Conservation (phyloP, 2,888 invertebrate species). For the Machimus atricapillus region DNA sequence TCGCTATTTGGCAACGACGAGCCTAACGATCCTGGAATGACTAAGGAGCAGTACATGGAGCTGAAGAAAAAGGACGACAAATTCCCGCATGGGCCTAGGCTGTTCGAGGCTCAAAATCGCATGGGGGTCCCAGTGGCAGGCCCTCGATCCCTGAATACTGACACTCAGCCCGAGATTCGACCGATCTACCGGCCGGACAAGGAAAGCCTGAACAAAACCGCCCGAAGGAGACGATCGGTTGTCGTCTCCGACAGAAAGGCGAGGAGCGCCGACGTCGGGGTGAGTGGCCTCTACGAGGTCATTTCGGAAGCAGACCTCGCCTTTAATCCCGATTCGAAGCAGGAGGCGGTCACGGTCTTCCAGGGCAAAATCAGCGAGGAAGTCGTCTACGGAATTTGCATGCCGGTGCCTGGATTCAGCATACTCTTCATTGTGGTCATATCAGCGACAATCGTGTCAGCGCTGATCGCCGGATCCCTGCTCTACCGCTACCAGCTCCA, state of each 20-base stretch:
- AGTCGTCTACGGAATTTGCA: slow-evolving; percentile 89
- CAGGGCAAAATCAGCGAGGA: slow-evolving; percentile 88
- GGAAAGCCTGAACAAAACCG: slow-evolving; percentile 41
- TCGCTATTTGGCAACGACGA: slow-evolving; percentile 58
- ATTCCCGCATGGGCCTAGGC: slow-evolving; percentile 78
- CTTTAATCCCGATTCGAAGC: slow-evolving; percentile 81
- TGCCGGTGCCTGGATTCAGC: slow-evolving; percentile 89
- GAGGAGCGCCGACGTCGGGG: slow-evolving; percentile 86
- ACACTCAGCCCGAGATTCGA: slow-evolving; percentile 54
- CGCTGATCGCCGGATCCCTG: slow-evolving; percentile 82
- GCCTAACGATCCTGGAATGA: slow-evolving; percentile 46
- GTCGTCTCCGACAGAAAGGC: slow-evolving; percentile 75
- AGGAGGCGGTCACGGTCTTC: slow-evolving; percentile 85
- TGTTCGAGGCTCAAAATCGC: slow-evolving; percentile 65
- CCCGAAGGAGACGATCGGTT: slow-evolving; percentile 70
- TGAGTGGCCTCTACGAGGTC: slow-evolving; percentile 88
- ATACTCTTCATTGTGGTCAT: slow-evolving; percentile 87
- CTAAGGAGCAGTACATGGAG: slow-evolving; percentile 60
- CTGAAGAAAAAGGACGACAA: slow-evolving; percentile 66
- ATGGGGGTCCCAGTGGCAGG: slow-evolving; percentile 67
- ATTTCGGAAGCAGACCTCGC: slow-evolving; percentile 91
- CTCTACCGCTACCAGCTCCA: slow-evolving; percentile 81
- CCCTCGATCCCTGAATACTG: slow-evolving; percentile 63
- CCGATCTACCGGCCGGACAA: slow-evolving; percentile 55
- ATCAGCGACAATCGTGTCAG: slow-evolving; percentile 85